Conservation (phyloP, 2,888 invertebrate species). For the Charanyca ferruginea region DNA sequence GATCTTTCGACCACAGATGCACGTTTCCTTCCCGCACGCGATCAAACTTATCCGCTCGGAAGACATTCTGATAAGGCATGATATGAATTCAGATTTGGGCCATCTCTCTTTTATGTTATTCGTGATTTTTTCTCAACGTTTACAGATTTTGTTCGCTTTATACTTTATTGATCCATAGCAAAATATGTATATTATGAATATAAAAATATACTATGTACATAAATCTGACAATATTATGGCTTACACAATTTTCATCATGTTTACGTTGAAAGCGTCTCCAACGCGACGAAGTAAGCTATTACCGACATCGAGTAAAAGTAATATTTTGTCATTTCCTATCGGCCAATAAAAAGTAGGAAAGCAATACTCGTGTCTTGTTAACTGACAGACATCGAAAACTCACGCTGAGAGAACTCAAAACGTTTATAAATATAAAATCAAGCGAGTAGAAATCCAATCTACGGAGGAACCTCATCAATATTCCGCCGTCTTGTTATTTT, state of each 20-base stretch:
- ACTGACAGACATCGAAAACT: conserved; percentile 64
- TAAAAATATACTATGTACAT: conserved; percentile 62
- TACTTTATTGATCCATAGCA: conserved; percentile 62
- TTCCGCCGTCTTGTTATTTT: conserved; percentile 86
- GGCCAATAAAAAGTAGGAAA: conserved; percentile 60
- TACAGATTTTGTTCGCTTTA: conserved; percentile 63
- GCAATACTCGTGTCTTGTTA: conserved; percentile 59
- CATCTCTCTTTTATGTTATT: conserved; percentile 74
- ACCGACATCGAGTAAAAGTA: conserved; percentile 60
- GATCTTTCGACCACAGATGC: conserved; percentile 78
- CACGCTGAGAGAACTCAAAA: conserved; percentile 69
- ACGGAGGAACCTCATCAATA: conserved; percentile 82
- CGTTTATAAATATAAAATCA: conserved; percentile 75
- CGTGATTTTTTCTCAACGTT: conserved; percentile 69
- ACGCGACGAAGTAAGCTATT: conserved; percentile 63
- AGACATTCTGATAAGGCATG: conserved; percentile 79
- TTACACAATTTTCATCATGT: conserved; percentile 62
- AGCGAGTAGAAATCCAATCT: conserved; percentile 75
- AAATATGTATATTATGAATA: conserved; percentile 65
- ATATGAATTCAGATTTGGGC: conserved; percentile 79
- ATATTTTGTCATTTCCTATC: conserved; percentile 66
- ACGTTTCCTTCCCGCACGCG: conserved; percentile 72
- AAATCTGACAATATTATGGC: conserved; percentile 61
- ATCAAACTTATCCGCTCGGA: conserved; percentile 76
- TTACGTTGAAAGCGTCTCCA: conserved; percentile 60